Evolutionary conservation across 2,888 invertebrate species (phyloP), one percentile per base, ranked within the genome.

Genomic region (Gymnocheta viridis): DNA sequence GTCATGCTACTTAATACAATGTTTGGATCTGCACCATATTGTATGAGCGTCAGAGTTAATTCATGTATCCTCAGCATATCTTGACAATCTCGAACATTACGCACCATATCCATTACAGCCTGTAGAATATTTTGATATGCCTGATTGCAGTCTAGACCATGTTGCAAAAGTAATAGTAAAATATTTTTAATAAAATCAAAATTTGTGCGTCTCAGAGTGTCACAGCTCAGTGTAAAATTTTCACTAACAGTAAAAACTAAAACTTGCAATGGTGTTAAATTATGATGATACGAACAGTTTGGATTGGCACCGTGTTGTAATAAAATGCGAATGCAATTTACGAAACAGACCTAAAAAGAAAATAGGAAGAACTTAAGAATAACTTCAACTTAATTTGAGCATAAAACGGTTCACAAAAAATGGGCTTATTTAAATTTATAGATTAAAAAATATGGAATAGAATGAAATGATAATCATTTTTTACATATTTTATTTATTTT

Each of bases 1-100:
- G 90, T 89, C 81, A 92, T 92, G 84, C 90, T 91, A 79, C 91
- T 92, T 44, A 95, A 92, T 86, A 94, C 94, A 77, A 95, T 92
- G 88, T 95, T 95, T 17, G 96, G 95, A 92, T 96, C 94, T 51
- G 95, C 96, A 69, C 96, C 96, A 89, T 95, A 95, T 90, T 95
- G 95, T 60, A 96, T 93, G 19, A 96, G 93, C 1, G 95, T 95
- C 83, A 95, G 91, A 4, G 95, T 94, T 87, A 96, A 93, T 88
- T 94, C 94, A 89, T 95, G 94, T 73, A 96, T 94, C 89, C 95
- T 94, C 86, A 94, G 93, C 88, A 96, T 94, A 89, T 96, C 96
- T 67, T 93, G 92, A 76, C 94, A 94, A 78, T 93, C 93, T 51
- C 95, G 92, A 38, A 95, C 95, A 89, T 94, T 94, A 88, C 94